phyloP scores from a whole-genome alignment of 2,888 invertebrate genomes.

The Synergus japonicus region DNA sequence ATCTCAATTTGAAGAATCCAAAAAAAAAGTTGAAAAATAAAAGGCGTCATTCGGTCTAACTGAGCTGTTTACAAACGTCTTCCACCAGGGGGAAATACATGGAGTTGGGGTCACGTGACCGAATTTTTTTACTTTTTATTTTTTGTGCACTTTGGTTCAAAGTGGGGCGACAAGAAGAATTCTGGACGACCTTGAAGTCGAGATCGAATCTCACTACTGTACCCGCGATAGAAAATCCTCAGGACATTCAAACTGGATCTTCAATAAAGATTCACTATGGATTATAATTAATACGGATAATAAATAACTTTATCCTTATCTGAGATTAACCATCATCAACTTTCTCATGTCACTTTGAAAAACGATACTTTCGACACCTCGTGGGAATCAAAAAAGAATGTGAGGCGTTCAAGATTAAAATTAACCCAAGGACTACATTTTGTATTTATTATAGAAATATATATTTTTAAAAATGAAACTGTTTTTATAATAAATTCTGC shows the following conservation, averaged over 20 bases:
- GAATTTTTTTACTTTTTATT: slow-evolving; percentile 29
- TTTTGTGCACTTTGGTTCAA: slow-evolving; percentile 57
- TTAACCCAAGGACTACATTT: neutral
- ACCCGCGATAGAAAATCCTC: neutral
- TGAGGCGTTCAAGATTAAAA: neutral
- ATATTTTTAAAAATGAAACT: neutral
- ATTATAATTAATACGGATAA: neutral
- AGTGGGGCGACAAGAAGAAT: slow-evolving; percentile 62
- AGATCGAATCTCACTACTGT: slow-evolving; percentile 57
- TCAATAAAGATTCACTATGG: neutral
- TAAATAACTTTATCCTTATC: neutral
- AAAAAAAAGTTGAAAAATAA: neutral
- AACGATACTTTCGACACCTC: neutral
- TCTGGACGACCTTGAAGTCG: slow-evolving; percentile 67
- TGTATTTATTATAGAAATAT: too few species aligned
- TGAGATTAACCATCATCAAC: neutral
- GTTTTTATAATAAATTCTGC: neutral
- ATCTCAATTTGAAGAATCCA: too few species aligned
- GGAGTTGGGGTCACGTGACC: slow-evolving; percentile 16
- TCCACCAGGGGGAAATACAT: neutral
- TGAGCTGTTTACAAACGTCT: slow-evolving; percentile 18
- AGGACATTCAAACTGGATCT: neutral
- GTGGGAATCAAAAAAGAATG: neutral
- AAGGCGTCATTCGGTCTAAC: neutral
- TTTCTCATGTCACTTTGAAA: neutral